Percentiles rank a stretch among this genome's conserved stretches.
phyloP scores from a whole-genome alignment of 2,888 invertebrate genomes.

The Cerastis leucographa region DNA sequence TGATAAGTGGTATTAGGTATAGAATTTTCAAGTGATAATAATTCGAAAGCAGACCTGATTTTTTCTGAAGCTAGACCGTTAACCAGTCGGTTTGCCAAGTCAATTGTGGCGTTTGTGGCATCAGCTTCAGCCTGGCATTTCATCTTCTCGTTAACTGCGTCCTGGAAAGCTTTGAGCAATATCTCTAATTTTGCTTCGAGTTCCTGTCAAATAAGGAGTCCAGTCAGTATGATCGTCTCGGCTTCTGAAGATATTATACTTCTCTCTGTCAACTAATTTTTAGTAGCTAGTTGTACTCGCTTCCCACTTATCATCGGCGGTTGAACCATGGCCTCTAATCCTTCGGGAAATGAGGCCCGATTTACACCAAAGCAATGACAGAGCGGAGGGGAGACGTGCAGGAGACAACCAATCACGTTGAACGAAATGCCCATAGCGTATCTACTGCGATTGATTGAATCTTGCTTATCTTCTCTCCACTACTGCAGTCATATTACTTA shows the following conservation, averaged over 20 bases:
- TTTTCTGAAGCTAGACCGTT: slow-evolving; percentile 98
- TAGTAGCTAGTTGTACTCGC: not conserved
- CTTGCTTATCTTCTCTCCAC: not conserved
- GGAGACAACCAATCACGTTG: not conserved
- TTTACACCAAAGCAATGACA: not conserved
- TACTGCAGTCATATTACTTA: slow-evolving; percentile 68
- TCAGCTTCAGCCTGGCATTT: slow-evolving; percentile 98
- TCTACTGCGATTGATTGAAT: not conserved
- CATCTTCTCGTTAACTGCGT: slow-evolving; percentile 96
- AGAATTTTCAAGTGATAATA: not conserved
- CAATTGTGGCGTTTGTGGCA: slow-evolving; percentile 96
- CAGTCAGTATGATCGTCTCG: not conserved
- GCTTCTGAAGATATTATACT: not conserved
- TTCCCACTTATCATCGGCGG: not conserved
- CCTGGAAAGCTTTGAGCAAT: slow-evolving; percentile 95
- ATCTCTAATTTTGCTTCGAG: slow-evolving; percentile 94
- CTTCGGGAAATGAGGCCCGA: not conserved
- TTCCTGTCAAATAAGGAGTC: slow-evolving; percentile 81
- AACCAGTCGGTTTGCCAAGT: slow-evolving; percentile 97
- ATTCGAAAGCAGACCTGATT: slow-evolving; percentile 77
- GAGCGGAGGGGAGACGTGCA: not conserved
- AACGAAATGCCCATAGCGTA: not conserved
- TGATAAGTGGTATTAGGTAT: not conserved
- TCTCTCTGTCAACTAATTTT: not conserved
- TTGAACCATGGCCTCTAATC: not conserved